Base-by-base conservation (phyloP, 2,113 vertebrate species). In the Chloropsis hardwickii region DNA sequence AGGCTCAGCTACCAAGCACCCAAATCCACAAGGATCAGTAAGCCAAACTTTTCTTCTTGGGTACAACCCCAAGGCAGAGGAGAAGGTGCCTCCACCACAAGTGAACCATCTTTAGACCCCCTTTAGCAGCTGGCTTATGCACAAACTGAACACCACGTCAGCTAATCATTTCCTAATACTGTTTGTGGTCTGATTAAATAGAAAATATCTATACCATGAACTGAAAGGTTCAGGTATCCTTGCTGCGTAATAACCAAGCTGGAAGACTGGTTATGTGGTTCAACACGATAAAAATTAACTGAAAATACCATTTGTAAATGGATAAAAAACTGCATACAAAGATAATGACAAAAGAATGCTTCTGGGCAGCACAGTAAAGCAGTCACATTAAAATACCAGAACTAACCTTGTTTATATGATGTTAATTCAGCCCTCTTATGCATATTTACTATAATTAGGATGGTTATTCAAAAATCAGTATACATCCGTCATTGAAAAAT, bases 341-440 rank as follows among this genome's bases (percentile, higher is more conserved):
- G 62, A 71, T 66, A 54, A 81, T 7, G n/a, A 77, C 64, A 78
- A 47, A 88, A 88, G 58, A 90, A 92, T 40, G 47, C 39, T 90
- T 72, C 50, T 0, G 6, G 35, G 58, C 42, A 94, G n/a, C 72
- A 56, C 16, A 50, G 90, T 45, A 76, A 86, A 90, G 85, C 79
- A 95, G 58, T 9, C 82, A 66, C 29, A 83, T 92, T 88, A 85
- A 88, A 72, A 88, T 24, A 88, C 6, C 64, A 78, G 33, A 76
- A 94, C 57, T 48, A 93, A 93, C 82, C 66, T 90, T 8, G 0
- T 82, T 92, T 86, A 69, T 4, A 1, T 21, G 4, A 93, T 62
- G 82, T 25, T 88, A 88, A 92, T 93, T 92, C 86, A 85, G 29
- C 42, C 74, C 67, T 95, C 76, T 91, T 71, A 93, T 19, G 50